Evolutionary conservation across 2,888 invertebrate species (phyloP).

Genomic region (Emmelina monodactyla): DNA sequence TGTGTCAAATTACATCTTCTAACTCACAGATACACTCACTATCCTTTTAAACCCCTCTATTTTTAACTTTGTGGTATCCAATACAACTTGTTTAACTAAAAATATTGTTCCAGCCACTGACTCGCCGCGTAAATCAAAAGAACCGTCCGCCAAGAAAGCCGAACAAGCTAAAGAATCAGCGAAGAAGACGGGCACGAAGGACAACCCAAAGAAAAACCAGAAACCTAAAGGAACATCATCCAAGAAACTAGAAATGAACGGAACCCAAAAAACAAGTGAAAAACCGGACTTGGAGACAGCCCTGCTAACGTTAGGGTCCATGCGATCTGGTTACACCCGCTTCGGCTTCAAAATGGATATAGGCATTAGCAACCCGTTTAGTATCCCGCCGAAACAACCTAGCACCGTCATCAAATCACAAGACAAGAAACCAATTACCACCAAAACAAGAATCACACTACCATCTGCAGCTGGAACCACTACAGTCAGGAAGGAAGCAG

Average conservation of each 20-base stretch:
- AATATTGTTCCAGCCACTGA: no score
- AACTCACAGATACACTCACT: no score
- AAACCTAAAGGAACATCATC: no score
- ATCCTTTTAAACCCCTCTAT: no score
- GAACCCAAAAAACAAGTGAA: no score
- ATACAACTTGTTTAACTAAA: no score
- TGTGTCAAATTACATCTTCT: no score
- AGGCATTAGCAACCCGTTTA: constrained; percentile 47
- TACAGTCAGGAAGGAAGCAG: constrained; percentile 25
- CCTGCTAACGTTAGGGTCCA: constrained; percentile 12
- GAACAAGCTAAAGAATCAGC: background rate
- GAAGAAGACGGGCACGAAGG: background rate
- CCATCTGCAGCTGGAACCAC: constrained; percentile 35
- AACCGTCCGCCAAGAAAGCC: no score
- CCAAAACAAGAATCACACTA: constrained; percentile 12
- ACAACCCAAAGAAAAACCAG: no score
- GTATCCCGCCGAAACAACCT: constrained; percentile 28
- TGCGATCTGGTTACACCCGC: constrained; percentile 40
- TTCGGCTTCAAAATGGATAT: constrained; percentile 59
- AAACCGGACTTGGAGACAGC: no score
- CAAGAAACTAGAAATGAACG: constrained; percentile 10
- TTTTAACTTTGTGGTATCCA: no score
- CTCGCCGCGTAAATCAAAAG: no score
- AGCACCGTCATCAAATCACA: background rate
- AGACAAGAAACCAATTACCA: background rate